These are phyloP conservation scores for Pipa parva DNA, from an alignment of 2,113 vertebrate species.

Conservation along the genomic window DNA sequence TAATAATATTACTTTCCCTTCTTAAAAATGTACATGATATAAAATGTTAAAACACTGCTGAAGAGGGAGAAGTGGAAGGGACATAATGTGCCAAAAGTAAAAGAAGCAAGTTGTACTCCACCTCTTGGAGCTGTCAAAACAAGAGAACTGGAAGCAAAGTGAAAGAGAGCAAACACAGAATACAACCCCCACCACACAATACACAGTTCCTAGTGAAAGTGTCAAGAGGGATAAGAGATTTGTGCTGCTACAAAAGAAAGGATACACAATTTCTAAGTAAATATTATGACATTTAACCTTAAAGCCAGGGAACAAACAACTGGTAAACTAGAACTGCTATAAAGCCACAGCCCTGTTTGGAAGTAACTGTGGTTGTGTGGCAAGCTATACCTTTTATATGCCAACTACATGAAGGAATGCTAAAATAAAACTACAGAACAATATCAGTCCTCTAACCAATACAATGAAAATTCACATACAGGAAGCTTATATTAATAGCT, in stretches of 20 bases:
- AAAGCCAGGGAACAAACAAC: neutral
- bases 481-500: too few species aligned
- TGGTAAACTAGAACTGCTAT: neutral
- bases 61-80: neutral
- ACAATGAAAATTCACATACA: too few species aligned
- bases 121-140: constrained; percentile 17
- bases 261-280: neutral
- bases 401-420: too few species aligned
- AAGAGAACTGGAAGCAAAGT: constrained; percentile 16
- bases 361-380: neutral
- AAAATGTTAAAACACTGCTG: neutral
- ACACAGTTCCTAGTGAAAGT: too few species aligned
- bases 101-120: constrained; percentile 2
- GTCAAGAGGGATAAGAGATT: constrained; percentile 22
- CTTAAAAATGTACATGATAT: neutral
- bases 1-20: neutral
- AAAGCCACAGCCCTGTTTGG: neutral
- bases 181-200: neutral
- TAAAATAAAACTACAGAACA: neutral
- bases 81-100: neutral
- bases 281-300: neutral
- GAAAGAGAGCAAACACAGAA: neutral
- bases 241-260: neutral
- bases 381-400: too few species aligned
- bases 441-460: neutral